Conservation (phyloP, 2,797 vertebrate genomes). For the Paguma larvata region DNA sequence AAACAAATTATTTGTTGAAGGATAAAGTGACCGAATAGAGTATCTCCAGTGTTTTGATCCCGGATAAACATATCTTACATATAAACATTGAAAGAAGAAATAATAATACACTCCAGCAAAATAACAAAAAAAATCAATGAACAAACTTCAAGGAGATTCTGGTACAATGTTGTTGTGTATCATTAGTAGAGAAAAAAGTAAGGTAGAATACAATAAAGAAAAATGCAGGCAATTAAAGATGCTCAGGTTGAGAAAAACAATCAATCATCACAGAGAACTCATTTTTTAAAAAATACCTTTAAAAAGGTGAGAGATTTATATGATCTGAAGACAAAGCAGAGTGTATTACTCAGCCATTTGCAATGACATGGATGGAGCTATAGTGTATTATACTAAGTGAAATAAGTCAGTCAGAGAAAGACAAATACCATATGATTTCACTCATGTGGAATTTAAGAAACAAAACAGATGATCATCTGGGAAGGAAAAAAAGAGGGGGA, state of each 20-base stretch:
- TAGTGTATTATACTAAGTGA: too few species aligned
- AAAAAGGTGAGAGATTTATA: too few species aligned
- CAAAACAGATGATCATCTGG: too few species aligned
- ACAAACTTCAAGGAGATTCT: neutral
- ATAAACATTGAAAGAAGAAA: neutral
- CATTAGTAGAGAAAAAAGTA: neutral
- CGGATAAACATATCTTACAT: neutral
- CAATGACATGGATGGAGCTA: too few species aligned
- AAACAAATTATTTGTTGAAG: constrained; percentile 58
- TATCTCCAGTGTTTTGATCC: neutral
- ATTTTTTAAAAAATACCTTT: constrained; percentile 15
- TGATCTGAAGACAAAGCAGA: too few species aligned
- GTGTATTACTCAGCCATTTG: too few species aligned
- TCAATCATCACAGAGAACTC: neutral
- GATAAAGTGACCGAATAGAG: constrained; percentile 46
- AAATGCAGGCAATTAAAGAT: neutral
- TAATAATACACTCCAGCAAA: neutral
- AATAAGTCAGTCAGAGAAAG: too few species aligned
- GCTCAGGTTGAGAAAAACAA: neutral
- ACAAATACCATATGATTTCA: too few species aligned
- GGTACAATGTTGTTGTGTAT: neutral
- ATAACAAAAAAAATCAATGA: neutral
- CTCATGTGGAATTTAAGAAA: too few species aligned
- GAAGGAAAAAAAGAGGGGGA: too few species aligned
- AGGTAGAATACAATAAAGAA: neutral